Base-by-base conservation (phyloP, 1,140 invertebrate genomes). In the Dendroctonus valens region DNA sequence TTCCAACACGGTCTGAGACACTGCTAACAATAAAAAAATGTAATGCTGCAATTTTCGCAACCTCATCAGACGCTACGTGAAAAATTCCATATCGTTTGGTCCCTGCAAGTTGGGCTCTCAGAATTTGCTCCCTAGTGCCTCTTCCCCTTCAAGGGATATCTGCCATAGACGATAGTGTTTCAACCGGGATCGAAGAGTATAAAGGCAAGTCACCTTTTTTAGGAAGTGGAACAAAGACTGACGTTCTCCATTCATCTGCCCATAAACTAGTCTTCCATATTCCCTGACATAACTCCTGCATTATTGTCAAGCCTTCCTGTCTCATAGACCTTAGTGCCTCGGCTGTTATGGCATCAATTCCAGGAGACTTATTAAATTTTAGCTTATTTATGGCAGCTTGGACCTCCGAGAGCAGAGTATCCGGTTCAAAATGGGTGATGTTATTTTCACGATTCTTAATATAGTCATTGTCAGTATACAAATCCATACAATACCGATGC, bases 361-460 rank as follows among this genome's bases (percentile, higher is more conserved):
- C 44, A 46, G 1, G 44, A 46, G 44, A 46, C 44, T 46, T 14
- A 46, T 46, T 11, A 46, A 46, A 46, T 46, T 46, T 46, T 46
- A 46, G 44, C 44, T 46, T 46, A 4, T 46, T 46, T 46, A 46
- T 46, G 44, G 44, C 44, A 46, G 44, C 44, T 46, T 46, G 12
- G 4, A 46, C 44, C 44, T 46, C 44, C 9, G 15, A 52, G 26
- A 52, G 50, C 11, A 52, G 50, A 52, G 5, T 5, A 52, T 26
- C 26, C 11, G 50, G 50, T 52, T n/a, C 8, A 26, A 52, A 52
- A 2, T 12, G 26, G 50, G 26, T 46, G 44, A 46, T 4, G 50
- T 26, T 9, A 52, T n/a, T n/a, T n/a, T 26, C 26, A 26, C 26
- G 1, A 26, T 26, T 26, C 26, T 26, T 26, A 26, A 26, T 26